Evolutionary conservation across 2,797 vertebrate species (phyloP).

Genomic region (Anguilla pacifica): DNA sequence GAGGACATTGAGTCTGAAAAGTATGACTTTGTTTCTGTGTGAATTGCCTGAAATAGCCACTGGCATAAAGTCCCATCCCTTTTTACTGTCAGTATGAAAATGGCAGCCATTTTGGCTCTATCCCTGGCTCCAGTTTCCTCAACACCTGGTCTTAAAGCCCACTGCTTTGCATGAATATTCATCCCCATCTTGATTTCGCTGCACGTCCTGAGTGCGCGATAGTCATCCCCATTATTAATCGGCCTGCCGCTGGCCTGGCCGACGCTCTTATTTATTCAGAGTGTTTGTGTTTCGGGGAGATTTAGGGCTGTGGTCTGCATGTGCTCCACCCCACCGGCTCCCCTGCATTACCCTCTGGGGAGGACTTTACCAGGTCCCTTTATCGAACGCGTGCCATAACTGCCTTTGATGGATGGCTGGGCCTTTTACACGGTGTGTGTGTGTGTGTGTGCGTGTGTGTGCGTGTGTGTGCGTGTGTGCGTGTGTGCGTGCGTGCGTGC

Average conservation of each 20-base stretch:
- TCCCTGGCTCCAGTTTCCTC: not conserved
- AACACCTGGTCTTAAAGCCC: not conserved
- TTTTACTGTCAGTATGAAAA: not conserved
- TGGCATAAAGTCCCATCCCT: not conserved
- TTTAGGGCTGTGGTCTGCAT: constrained; percentile 12
- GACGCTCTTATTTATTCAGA: not conserved
- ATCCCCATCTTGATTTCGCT: not conserved
- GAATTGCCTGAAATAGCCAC: constrained; percentile 23
- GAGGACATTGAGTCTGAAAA: constrained; percentile 43
- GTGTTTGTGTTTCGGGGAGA: not conserved
- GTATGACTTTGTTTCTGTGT: constrained; percentile 25
- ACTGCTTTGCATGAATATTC: not conserved
- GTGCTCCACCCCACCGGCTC: not conserved
- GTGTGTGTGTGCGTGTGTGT: too few species aligned
- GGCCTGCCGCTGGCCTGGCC: too few species aligned
- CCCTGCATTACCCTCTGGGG: not conserved
- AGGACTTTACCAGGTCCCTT: not conserved
- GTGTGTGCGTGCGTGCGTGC: too few species aligned
- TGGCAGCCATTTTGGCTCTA: not conserved
- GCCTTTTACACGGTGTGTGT: constrained; percentile 5
- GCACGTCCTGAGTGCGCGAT: not conserved
- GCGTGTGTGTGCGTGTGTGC: too few species aligned
- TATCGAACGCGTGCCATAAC: not conserved
- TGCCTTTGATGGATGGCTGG: not conserved
- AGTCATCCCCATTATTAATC: too few species aligned